Conservation (phyloP, 2,113 vertebrate species). For the Etheostoma spectabile region DNA sequence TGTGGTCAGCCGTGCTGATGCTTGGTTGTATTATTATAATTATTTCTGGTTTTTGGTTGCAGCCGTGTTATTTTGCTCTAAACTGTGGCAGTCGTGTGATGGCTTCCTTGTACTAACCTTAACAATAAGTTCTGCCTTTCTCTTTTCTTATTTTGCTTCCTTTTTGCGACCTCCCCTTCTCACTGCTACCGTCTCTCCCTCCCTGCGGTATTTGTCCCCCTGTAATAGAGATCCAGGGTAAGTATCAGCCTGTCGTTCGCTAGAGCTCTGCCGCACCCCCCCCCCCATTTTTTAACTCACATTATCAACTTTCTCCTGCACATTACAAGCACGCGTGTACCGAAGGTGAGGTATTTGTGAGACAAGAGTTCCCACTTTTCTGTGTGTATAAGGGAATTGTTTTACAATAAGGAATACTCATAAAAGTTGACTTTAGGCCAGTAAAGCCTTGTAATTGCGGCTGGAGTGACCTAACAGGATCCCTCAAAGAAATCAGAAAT, state of each 20-base stretch:
- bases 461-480: background rate
- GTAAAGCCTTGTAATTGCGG: background rate
- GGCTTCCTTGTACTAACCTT: constrained; percentile 83
- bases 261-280: constrained; percentile 25
- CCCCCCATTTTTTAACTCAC: background rate
- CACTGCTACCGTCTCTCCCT: constrained; percentile 39
- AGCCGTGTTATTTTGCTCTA: constrained; percentile 71
- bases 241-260: constrained; percentile 71
- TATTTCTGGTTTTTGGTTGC: constrained; percentile 57
- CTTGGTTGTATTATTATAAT: constrained; percentile 32
- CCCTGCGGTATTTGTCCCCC: constrained; percentile 54
- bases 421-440: background rate
- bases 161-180: constrained; percentile 44
- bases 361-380: background rate
- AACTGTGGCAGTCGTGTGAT: constrained; percentile 73
- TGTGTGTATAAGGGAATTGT: background rate
- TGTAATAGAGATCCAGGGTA: constrained; percentile 84
- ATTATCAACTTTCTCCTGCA: constrained; percentile 1
- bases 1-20: constrained; percentile 20
- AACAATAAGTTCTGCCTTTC: constrained; percentile 76
- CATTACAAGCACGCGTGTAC: constrained; percentile 1
- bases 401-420: constrained; percentile 5
- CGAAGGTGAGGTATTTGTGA: background rate
- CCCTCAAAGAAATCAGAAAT: background rate
- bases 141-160: constrained; percentile 49